A percentile compares a stretch with the other conserved stretches of the same genome.
Conservation (phyloP, 2,113 vertebrate genomes). For the Sebastes fasciatus region DNA sequence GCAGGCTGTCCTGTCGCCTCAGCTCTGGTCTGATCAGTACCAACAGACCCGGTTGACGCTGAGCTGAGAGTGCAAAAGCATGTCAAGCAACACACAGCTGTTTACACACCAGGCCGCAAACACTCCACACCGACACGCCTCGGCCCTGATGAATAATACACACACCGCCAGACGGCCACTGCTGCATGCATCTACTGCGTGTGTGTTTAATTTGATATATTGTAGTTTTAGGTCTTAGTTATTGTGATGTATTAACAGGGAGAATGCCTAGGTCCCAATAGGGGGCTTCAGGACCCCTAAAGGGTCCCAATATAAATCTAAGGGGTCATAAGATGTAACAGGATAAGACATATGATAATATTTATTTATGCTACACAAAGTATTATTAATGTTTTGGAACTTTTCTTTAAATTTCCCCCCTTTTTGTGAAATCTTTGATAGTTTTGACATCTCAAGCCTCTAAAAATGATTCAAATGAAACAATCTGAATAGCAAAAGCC, state of each 20-base stretch:
- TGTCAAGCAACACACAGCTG: constrained; percentile 95
- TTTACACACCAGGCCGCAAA: constrained; percentile 90
- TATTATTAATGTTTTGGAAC: neutral
- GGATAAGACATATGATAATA: too few species aligned
- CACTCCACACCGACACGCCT: constrained; percentile 81
- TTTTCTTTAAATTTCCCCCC: neutral
- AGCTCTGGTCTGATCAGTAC: constrained; percentile 92
- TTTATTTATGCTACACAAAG: neutral
- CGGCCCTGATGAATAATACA: constrained; percentile 89
- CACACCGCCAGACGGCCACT: constrained; percentile 84
- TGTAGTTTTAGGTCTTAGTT: neutral
- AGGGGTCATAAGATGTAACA: neutral
- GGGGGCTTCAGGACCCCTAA: neutral
- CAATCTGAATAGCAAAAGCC: neutral
- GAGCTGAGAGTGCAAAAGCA: constrained; percentile 98
- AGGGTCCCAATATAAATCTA: neutral
- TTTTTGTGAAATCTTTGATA: neutral
- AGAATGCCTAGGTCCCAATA: neutral
- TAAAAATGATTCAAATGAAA: neutral
- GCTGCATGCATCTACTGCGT: constrained; percentile 27
- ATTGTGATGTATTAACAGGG: neutral
- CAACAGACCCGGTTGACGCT: constrained; percentile 85
- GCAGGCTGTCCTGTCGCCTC: constrained; percentile 90
- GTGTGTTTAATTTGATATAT: constrained; percentile 5
- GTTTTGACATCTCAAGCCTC: neutral